Evolutionary conservation across 1,140 invertebrate genomes (phyloP).

Genomic region (Mylabris phalerata): DNA sequence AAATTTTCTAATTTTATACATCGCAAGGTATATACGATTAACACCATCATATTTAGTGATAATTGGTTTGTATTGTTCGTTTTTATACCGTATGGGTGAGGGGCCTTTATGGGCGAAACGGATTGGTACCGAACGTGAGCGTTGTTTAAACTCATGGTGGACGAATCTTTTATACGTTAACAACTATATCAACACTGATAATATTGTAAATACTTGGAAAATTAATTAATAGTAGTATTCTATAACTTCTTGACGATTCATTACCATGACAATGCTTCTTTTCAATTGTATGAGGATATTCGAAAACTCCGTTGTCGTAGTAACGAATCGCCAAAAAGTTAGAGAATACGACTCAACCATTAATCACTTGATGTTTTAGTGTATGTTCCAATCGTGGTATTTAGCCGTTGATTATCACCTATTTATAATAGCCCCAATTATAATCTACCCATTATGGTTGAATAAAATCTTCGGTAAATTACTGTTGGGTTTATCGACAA

Average conservation of each 20-base stretch:
- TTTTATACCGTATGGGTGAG: slow-evolving; percentile 54
- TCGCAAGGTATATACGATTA: slow-evolving; percentile 60
- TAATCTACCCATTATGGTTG: slow-evolving; percentile 65
- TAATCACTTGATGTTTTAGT: slow-evolving; percentile 48
- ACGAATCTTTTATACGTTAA: slow-evolving; percentile 78
- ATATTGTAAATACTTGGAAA: slow-evolving; percentile 46
- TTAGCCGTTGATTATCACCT: slow-evolving; percentile 82
- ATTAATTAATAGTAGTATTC: not conserved
- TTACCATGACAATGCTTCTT: not conserved
- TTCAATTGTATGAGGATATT: not conserved
- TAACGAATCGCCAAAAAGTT: not conserved
- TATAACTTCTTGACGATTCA: not conserved
- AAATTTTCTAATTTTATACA: slow-evolving; percentile 54
- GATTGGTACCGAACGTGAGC: slow-evolving; percentile 52
- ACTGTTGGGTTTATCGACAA: slow-evolving; percentile 47
- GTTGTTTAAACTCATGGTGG: slow-evolving; percentile 75
- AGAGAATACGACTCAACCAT: not conserved
- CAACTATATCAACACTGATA: slow-evolving; percentile 65
- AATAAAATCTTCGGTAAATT: slow-evolving; percentile 52
- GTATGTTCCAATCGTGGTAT: slow-evolving; percentile 88
- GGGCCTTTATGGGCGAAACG: slow-evolving; percentile 61
- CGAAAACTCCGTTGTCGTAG: no score
- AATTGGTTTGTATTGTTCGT: slow-evolving; percentile 62
- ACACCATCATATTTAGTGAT: slow-evolving; percentile 63
- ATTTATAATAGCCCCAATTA: slow-evolving; percentile 68